phyloP scores from a whole-genome alignment of 2,888 invertebrate genomes.

The Timandra comae region DNA sequence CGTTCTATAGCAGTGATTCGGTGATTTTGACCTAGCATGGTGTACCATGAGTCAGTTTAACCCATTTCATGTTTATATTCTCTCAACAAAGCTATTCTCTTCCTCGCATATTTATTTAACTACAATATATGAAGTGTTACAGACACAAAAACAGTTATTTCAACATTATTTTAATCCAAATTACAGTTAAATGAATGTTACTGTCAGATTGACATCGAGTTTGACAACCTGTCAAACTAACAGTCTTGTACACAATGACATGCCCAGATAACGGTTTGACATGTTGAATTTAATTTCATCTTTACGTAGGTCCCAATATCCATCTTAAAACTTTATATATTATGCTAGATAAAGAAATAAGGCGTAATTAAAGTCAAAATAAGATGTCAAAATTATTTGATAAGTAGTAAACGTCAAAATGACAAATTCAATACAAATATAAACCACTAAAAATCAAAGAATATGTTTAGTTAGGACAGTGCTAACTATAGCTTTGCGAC shows the following conservation, averaged over 20 bases:
- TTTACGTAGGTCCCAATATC: slow-evolving; percentile 56
- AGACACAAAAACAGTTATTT: slow-evolving; percentile 51
- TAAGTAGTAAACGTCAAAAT: no score
- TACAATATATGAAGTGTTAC: slow-evolving; percentile 42
- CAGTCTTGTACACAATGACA: background rate
- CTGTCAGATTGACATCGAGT: background rate
- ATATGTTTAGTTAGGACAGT: no score
- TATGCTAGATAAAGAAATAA: slow-evolving; percentile 5
- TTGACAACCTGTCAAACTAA: slow-evolving; percentile 19
- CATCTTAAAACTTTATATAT: slow-evolving; percentile 22
- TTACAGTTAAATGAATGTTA: slow-evolving; percentile 6
- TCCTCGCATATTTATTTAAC: slow-evolving; percentile 38
- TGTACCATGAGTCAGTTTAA: no score
- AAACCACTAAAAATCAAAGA: no score
- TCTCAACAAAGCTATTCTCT: slow-evolving; percentile 31
- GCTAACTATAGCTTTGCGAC: no score
- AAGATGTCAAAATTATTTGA: no score
- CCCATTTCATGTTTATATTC: slow-evolving; percentile 1
- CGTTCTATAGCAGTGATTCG: no score
- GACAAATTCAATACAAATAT: no score
- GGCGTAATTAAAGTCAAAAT: no score
- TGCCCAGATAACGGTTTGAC: no score
- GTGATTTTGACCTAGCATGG: no score
- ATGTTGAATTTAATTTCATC: slow-evolving; percentile 14
- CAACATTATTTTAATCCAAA: slow-evolving; percentile 4